phyloP scores from a whole-genome alignment of 2,888 invertebrate genomes.

The Hybos culiciformis region DNA sequence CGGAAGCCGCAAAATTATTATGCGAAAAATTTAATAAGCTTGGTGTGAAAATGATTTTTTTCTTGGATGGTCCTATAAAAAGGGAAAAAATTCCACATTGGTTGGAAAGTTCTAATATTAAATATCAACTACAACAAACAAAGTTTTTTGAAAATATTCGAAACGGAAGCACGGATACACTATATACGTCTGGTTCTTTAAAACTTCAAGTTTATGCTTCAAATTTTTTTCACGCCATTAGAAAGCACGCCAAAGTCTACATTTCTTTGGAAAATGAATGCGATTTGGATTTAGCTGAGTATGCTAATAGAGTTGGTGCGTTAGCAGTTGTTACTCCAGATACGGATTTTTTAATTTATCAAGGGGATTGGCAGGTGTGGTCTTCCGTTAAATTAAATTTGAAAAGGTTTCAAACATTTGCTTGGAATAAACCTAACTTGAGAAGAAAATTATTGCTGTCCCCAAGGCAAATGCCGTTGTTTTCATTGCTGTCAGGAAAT shows the following conservation, averaged over 20 bases:
- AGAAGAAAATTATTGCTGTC: slow-evolving; percentile 5
- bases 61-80: slow-evolving; percentile 13
- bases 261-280: slow-evolving; percentile 11
- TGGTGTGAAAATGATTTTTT: slow-evolving; percentile 8
- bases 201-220: slow-evolving; percentile 7
- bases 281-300: slow-evolving; percentile 10
- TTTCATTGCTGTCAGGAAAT: slow-evolving; percentile 11
- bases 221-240: slow-evolving; percentile 7
- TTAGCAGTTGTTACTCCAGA: slow-evolving; percentile 10
- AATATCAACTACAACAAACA: slow-evolving; percentile 4
- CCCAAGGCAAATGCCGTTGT: slow-evolving; percentile 12
- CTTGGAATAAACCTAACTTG: slow-evolving; percentile 8
- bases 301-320: slow-evolving; percentile 6
- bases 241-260: slow-evolving; percentile 10
- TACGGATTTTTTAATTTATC: slow-evolving; percentile 13
- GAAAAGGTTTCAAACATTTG: slow-evolving; percentile 1
- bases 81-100: slow-evolving; percentile 5
- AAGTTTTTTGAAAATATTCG: slow-evolving; percentile 7
- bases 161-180: not conserved
- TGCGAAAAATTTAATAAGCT: slow-evolving; percentile 8
- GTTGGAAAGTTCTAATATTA: slow-evolving; percentile 3
- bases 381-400: slow-evolving; percentile 3
- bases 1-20: slow-evolving; percentile 2
- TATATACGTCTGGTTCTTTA: not conserved
- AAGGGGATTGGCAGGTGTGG: slow-evolving; percentile 11